A percentile compares a stretch with the other conserved stretches of the same genome.
Evolutionary conservation across 2,797 vertebrate species (phyloP).

Genomic region (Limosa lapponica): DNA sequence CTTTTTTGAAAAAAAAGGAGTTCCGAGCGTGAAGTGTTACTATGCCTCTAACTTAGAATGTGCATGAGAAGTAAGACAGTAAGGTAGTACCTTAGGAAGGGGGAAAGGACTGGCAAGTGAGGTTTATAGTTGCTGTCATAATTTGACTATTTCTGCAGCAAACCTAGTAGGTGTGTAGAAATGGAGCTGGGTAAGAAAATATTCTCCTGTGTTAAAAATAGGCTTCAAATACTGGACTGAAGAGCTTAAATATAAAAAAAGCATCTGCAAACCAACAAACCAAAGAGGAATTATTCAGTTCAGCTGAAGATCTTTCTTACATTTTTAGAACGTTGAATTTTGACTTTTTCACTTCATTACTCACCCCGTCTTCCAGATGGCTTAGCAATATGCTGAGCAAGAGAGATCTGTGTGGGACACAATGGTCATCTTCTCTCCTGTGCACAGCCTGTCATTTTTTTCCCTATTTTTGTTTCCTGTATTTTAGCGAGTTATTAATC

Average conservation of each 20-base stretch:
- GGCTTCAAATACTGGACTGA: neutral
- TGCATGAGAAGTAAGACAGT: neutral
- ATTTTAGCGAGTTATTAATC: neutral
- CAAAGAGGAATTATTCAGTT: neutral
- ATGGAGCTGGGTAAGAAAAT: neutral
- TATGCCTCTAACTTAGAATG: neutral
- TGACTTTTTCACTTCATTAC: conserved; percentile 17
- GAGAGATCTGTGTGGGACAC: neutral
- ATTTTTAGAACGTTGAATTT: neutral
- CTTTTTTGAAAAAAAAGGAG: neutral
- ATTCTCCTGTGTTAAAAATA: neutral
- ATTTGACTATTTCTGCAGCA: neutral
- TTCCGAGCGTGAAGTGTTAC: neutral
- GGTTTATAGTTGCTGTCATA: neutral
- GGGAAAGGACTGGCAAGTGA: neutral
- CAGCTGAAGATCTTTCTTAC: neutral
- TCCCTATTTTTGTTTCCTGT: neutral
- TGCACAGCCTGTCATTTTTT: neutral
- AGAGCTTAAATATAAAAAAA: neutral
- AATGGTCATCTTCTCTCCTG: neutral
- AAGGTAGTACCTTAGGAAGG: neutral
- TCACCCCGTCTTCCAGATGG: neutral
- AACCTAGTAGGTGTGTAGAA: neutral
- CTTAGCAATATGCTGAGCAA: neutral
- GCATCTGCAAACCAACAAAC: neutral